Conservation (phyloP, 2,797 vertebrate genomes). For the Eulemur mongoz region DNA sequence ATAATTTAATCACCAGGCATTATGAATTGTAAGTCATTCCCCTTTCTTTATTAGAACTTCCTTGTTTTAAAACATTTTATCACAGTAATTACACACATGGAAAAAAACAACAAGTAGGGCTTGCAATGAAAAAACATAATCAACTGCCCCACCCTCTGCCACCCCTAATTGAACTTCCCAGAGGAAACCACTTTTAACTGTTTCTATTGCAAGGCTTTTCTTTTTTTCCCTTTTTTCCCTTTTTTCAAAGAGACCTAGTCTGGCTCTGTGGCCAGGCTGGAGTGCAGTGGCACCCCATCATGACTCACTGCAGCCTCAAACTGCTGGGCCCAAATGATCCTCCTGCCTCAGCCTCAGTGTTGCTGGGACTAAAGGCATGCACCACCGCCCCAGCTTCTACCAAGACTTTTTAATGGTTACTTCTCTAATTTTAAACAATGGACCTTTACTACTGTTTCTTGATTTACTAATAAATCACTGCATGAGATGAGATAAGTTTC, state of each 20-base stretch:
- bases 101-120: not conserved
- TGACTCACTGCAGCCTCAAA: not conserved
- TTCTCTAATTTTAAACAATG: slow-evolving; percentile 22
- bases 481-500: not conserved
- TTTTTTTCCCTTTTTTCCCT: not conserved
- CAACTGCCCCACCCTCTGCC: not conserved
- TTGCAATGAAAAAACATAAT: not conserved
- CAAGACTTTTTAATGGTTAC: not conserved
- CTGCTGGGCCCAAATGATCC: not conserved
- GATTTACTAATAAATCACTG: not conserved
- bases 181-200: not conserved
- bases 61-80: slow-evolving; percentile 33
- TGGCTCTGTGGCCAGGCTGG: not conserved
- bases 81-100: not conserved
- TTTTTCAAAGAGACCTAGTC: not conserved
- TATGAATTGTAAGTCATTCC: not conserved
- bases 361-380: not conserved
- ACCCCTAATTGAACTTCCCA: not conserved
- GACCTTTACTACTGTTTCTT: not conserved
- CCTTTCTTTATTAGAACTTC: not conserved
- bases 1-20: slow-evolving; percentile 3
- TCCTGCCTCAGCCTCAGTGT: not conserved
- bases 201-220: not conserved
- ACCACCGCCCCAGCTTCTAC: not conserved
- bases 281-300: not conserved